A percentile compares a stretch with the other conserved stretches of the same genome.
phyloP scores from a whole-genome alignment of 2,797 vertebrate genomes.

The Acrossocheilus wenchowensis region DNA sequence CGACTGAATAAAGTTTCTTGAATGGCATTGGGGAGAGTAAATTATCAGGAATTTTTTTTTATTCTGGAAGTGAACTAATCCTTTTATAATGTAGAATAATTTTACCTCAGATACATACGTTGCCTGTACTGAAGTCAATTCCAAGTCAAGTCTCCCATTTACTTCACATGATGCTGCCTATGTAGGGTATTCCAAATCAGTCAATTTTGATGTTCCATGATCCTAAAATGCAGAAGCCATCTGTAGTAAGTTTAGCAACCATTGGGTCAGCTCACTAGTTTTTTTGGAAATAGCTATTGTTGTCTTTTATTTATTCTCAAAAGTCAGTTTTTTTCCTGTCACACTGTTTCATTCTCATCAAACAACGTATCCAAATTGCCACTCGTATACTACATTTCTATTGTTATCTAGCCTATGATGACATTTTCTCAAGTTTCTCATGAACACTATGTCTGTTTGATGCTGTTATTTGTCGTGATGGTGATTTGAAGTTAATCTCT shows the following conservation, averaged over 20 bases:
- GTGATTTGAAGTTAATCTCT: constrained; percentile 38
- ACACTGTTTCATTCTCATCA: background rate
- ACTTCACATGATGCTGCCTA: background rate
- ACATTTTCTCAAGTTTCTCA: background rate
- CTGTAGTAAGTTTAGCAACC: background rate
- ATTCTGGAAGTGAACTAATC: background rate
- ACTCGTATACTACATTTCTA: background rate
- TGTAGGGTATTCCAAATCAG: background rate
- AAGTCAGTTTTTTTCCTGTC: background rate
- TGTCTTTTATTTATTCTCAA: background rate
- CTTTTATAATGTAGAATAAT: background rate
- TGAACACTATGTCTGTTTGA: background rate
- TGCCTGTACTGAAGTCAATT: background rate
- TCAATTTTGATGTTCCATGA: background rate
- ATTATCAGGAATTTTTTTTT: background rate
- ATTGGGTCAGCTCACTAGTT: background rate
- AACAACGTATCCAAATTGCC: background rate
- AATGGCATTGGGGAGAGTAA: background rate
- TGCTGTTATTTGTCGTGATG: constrained; percentile 35
- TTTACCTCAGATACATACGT: background rate
- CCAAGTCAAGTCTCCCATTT: background rate
- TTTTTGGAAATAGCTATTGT: background rate
- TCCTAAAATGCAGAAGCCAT: background rate
- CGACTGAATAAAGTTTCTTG: background rate
- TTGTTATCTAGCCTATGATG: background rate